Base-by-base conservation (phyloP, 2,797 vertebrate species). In the Macroramphosus scolopax region DNA sequence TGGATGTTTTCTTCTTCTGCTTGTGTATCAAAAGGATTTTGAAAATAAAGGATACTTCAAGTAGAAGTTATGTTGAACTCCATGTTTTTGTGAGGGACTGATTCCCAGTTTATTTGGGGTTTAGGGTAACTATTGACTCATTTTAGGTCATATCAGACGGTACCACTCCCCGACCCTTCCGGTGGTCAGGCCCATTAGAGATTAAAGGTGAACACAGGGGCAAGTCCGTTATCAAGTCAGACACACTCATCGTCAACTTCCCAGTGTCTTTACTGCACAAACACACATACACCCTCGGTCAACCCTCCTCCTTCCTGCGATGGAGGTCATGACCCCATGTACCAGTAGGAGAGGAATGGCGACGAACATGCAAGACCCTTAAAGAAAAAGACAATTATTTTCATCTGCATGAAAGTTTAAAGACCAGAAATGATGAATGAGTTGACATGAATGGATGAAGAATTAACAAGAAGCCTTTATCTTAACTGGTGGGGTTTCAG, bases 131-230 rank as follows among this genome's bases (percentile, higher is more conserved):
- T 65, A 53, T 59, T 62, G 38, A 72, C 59, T 81, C 38, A 42
- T 67, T 80, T 68, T 68, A 45, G 51, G 64, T 83, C 82, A 71
- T 87, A 80, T 77, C 83, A 68, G 13, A 7, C 65, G 65, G 80
- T 87, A 83, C 82, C 81, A 81, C 63, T 72, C 71, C 11, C 75
- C 87, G 87, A 87, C 83, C 79, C 63, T 54, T 77, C 79, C 58
- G 32, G 49, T 59, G 50, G 62, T 58, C 77, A 63, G 68, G 46
- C 68, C 79, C 81, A 78, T 71, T 71, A 64, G 56, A 87, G 88
- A 88, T 87, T 86, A 88, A 85, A 88, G 86, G 86, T 89, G 84
- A 91, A 86, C 72, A 68, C 48, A 1, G 67, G 88, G 86, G 74
- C 84, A 89, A 83, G 86, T 83, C 80, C 72, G 82, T 83, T 87